These are phyloP conservation scores for Plagiodera versicolora DNA, from an alignment of 2,888 invertebrate species.

Conservation along the genomic window DNA sequence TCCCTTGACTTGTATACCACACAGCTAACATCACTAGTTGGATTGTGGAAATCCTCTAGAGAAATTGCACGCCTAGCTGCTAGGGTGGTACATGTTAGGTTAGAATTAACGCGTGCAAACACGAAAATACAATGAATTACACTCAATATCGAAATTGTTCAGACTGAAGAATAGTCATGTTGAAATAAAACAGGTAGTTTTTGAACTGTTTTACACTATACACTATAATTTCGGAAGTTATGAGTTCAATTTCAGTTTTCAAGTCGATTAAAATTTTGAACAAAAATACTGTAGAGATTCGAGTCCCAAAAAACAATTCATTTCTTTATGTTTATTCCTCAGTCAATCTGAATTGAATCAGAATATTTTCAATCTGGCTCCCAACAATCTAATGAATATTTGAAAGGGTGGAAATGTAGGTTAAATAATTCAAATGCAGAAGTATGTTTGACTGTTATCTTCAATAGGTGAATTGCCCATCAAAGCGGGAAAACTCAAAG, in stretches of 20 bases:
- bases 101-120: constrained; percentile 21
- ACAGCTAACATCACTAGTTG: constrained; percentile 25
- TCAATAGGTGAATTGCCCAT: not conserved
- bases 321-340: not conserved
- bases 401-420: not conserved
- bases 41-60: constrained; percentile 33
- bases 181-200: too few relatives aligned
- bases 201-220: too few relatives aligned
- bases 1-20: constrained; percentile 6
- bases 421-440: not conserved
- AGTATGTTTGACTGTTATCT: not conserved
- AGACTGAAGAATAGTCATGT: not conserved
- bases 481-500: not conserved
- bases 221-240: too few relatives aligned
- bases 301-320: too few relatives aligned
- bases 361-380: constrained; percentile 1
- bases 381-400: constrained; percentile 11
- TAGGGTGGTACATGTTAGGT: constrained; percentile 35
- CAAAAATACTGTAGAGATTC: too few relatives aligned
- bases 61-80: constrained; percentile 42
- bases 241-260: too few relatives aligned
- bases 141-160: not conserved
- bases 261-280: too few relatives aligned
- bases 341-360: not conserved
- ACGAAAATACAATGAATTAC: constrained; percentile 3